These are phyloP conservation scores for Agriotes lineatus DNA, from an alignment of 2,888 invertebrate species.

Conservation along the genomic window DNA sequence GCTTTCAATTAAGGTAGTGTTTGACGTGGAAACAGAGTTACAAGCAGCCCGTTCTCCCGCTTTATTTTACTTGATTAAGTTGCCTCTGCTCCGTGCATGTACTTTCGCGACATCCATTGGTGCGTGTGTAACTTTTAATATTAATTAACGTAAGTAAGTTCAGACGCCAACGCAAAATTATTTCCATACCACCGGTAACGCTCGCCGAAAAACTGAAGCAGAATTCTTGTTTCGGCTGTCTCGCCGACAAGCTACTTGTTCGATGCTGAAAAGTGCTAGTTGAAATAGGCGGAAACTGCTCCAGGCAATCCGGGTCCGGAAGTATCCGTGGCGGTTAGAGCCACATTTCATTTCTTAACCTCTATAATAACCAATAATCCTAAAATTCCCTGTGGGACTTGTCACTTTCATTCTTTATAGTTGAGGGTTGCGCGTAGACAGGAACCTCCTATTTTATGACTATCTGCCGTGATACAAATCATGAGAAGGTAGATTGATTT, in stretches of 20 bases:
- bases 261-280: constrained; percentile 23
- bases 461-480: constrained; percentile 29
- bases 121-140: constrained; percentile 5
- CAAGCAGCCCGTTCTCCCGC: neutral
- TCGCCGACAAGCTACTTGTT: neutral
- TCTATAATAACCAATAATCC: constrained; percentile 36
- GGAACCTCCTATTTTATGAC: constrained; percentile 19
- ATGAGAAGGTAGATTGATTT: no score
- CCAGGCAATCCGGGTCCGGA: constrained; percentile 19
- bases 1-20: constrained; percentile 44
- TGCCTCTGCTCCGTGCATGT: neutral
- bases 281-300: constrained; percentile 24
- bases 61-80: constrained; percentile 18
- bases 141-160: constrained; percentile 7
- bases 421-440: constrained; percentile 10
- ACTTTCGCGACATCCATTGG: neutral
- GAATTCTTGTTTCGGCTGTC: neutral
- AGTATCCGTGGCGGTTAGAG: constrained; percentile 24
- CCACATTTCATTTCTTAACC: constrained; percentile 39
- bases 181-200: no score
- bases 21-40: constrained; percentile 37
- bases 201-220: neutral
- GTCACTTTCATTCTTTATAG: constrained; percentile 33
- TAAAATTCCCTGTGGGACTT: constrained; percentile 26
- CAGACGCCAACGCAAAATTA: neutral